phyloP scores from a whole-genome alignment of 2,797 vertebrate genomes.

The Acestrorhynchus altus region DNA sequence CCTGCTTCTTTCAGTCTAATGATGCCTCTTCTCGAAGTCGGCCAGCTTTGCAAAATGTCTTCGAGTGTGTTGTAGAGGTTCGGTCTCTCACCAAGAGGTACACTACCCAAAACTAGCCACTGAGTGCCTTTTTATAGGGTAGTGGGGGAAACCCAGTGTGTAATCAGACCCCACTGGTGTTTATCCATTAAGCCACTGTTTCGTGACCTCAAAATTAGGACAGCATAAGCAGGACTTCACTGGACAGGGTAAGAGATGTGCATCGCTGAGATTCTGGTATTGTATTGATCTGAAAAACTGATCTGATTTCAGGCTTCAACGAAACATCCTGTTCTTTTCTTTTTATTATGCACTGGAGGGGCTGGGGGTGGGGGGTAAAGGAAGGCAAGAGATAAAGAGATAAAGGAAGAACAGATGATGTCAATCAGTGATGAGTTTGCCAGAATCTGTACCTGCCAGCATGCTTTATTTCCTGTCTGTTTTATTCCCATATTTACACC shows the following conservation, averaged over 20 bases:
- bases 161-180: no score
- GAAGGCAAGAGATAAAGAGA: slow-evolving; percentile 5
- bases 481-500: slow-evolving; percentile 58
- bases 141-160: no score
- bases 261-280: slow-evolving; percentile 23
- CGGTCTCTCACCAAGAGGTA: no score
- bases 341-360: slow-evolving; percentile 27
- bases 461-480: slow-evolving; percentile 46
- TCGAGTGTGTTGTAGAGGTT: no score
- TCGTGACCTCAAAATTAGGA: background rate
- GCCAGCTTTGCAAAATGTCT: no score
- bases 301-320: slow-evolving; percentile 33
- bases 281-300: slow-evolving; percentile 32
- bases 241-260: background rate
- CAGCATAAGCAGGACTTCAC: background rate
- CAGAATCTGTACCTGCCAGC: slow-evolving; percentile 55
- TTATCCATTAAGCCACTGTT: no score
- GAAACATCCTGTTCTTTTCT: slow-evolving; percentile 45
- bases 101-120: no score
- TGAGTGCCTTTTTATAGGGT: no score
- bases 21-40: no score
- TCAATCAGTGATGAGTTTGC: slow-evolving; percentile 53
- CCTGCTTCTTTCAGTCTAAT: no score
- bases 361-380: slow-evolving; percentile 3
- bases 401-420: slow-evolving; percentile 41